These are phyloP conservation scores for Euglossa dilemma DNA, from an alignment of 1,140 invertebrate genomes.

Conservation along the genomic window DNA sequence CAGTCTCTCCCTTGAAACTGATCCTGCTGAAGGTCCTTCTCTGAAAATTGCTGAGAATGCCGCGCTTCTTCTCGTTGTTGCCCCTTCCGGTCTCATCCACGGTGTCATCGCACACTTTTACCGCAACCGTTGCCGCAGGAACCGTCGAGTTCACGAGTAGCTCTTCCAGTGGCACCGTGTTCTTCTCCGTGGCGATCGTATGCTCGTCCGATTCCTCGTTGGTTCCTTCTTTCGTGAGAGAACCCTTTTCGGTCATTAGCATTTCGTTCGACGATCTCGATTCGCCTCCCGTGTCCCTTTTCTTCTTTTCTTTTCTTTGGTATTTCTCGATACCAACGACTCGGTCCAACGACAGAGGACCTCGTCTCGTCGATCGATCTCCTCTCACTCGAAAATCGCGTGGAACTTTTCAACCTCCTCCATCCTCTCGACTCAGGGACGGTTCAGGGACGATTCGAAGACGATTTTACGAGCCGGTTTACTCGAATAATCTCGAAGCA, in stretches of 20 bases:
- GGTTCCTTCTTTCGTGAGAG: conserved; percentile 26
- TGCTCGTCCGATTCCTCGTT: conserved; percentile 49
- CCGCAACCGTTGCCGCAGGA: conserved; percentile 60
- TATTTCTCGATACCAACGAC: not conserved
- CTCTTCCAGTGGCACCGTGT: conserved; percentile 54
- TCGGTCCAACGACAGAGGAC: not conserved
- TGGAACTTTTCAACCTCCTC: no score
- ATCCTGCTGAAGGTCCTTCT: conserved; percentile 71
- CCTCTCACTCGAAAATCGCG: no score
- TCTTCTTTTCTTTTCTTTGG: conserved; percentile 4
- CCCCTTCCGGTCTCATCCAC: conserved; percentile 42
- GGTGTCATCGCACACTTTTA: conserved; percentile 64
- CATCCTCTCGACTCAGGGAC: no score
- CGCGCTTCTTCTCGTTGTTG: conserved; percentile 50
- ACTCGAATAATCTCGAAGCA: no score
- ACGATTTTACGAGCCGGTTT: no score
- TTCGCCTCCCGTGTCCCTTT: conserved; percentile 6
- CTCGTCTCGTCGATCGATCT: not conserved
- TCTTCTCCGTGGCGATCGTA: conserved; percentile 25
- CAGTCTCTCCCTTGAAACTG: conserved; percentile 72
- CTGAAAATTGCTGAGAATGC: conserved; percentile 67
- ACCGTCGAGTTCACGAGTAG: conserved; percentile 64
- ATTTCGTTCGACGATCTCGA: conserved; percentile 46
- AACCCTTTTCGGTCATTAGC: conserved; percentile 54
- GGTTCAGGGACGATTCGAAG: no score